These are phyloP conservation scores for Drosophila obscura DNA, from an alignment of 1,140 invertebrate species.

Conservation along the genomic window DNA sequence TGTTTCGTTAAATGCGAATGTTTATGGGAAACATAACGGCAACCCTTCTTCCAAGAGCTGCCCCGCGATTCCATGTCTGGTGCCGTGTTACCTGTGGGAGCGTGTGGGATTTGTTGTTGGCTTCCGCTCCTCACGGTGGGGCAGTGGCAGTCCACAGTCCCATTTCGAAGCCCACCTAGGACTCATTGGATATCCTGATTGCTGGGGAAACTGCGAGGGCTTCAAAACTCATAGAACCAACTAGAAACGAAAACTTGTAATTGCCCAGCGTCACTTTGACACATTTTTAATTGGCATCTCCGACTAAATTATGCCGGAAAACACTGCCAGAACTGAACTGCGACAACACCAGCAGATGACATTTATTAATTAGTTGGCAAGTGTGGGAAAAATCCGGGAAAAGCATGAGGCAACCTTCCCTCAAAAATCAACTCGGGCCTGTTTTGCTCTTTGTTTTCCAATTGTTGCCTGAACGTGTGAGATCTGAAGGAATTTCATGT, in stretches of 20 bases:
- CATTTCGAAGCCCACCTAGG: constrained; percentile 33
- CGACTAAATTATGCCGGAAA: constrained; percentile 21
- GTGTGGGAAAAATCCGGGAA: not conserved
- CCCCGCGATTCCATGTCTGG: constrained; percentile 10
- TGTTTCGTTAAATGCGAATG: constrained; percentile 67
- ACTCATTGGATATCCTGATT: constrained; percentile 30
- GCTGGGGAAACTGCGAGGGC: not conserved
- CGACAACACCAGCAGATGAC: constrained; percentile 4
- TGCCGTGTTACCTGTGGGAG: constrained; percentile 52
- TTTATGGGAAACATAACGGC: constrained; percentile 43
- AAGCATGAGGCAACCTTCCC: constrained; percentile 17
- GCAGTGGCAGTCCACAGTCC: not conserved
- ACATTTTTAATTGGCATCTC: constrained; percentile 39
- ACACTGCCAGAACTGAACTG: not conserved
- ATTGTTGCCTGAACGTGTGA: constrained; percentile 57
- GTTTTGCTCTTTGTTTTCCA: constrained; percentile 28
- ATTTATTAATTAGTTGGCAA: constrained; percentile 45
- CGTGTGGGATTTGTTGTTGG: constrained; percentile 53
- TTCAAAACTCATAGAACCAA: constrained; percentile 31
- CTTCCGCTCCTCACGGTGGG: constrained; percentile 38
- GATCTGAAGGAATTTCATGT: constrained; percentile 73
- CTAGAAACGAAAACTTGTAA: constrained; percentile 26
- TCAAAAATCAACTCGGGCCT: not conserved
- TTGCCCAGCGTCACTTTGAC: constrained; percentile 24
- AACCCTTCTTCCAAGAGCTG: constrained; percentile 51